Base-by-base conservation (phyloP, 2,797 vertebrate species). In the Babyrousa celebensis region DNA sequence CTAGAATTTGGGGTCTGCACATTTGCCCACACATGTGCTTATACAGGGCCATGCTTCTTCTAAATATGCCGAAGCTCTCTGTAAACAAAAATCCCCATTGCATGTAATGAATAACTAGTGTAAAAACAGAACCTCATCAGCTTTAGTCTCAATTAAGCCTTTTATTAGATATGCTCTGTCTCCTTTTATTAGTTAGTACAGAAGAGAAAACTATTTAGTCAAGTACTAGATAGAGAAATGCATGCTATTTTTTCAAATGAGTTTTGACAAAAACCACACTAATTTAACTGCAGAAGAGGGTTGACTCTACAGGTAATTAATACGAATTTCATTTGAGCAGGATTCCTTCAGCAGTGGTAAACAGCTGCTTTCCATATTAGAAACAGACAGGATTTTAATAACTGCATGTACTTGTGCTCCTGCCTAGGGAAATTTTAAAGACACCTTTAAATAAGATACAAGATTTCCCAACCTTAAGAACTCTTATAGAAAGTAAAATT, bases 221-320 rank as follows among this genome's bases (percentile, higher is more conserved):
- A 96, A 89, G 32, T 85, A 78, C 71, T 84, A 74, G 62, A 71
- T 23, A 82, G 25, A 89, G 78, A 95, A 95, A 95, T 80, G 16
- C 25, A 74, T 18, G 27, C 27, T 85, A 88, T 92, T 60, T 77
- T 94, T 94, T 94, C 78, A 92, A 94, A 97, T 96, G 96, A 88
- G 12, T 89, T 95, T 96, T 96, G 70, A 96, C 77, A 43, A 67
- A 97, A 96, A 95, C 21, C 48, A 88, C 94, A 72, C 90, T 86
- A 96, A 96, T 97, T 89, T 86, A 72, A n/a, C 94, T 65, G 71
- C 29, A 18, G 65, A 75, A 91, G 25, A 91, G 40, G 27, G 60
- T 79, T 96, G 79, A 60, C 25, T 94, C 82, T 91, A 36, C 5
- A 96, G 77, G 32, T 94, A 82, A 96, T 97, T 80, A 93, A 91